Evolutionary conservation across 2,797 vertebrate species (phyloP), one percentile per base, ranked within the genome.

Genomic region (Balearica regulorum): DNA sequence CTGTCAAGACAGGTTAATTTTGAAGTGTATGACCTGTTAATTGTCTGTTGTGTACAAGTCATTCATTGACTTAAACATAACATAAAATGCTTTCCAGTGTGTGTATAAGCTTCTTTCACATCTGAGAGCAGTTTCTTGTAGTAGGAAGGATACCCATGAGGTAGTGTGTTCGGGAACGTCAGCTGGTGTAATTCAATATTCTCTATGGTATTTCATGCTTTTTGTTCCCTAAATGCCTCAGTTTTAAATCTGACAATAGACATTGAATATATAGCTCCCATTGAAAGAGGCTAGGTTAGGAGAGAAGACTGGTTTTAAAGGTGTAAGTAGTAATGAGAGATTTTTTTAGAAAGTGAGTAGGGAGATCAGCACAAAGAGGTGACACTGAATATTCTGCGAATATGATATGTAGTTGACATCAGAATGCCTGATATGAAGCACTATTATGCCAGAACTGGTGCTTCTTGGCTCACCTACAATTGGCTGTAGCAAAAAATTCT

Each of bases 231-330:
- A 53, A 94, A 84, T 57, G 65, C 66, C 77, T 87, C 90, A 8
- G 49, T 94, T 88, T 95, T 86, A 89, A 76, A 80, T 69, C 82
- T 89, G 76, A 88, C 95, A 96, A 97, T 82, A 95, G 95, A 25
- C 71, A 57, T 68, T 8, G 49, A 92, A 95, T 92, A 81, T 87
- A 77, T 86, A 92, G 89, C 73, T 91, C 48, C 49, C 68, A 39
- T 3, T 97, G 92, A 97, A 96, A 96, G 86, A 95, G 49, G 22
- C 31, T 72, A 6, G 6, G 54, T 90, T 88, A 93, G 78, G 78
- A 87, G 49, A 95, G 62, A 94, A 88, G 87, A 75, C 55, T 8
- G 9, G 33, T 87, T 85, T 90, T 93, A 84, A 85, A 90, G 88
- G 29, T 33, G 3, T 82, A 78, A 83, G 35, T 65, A 88, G 85